A percentile compares a stretch with the other conserved stretches of the same genome.
Conservation (phyloP, 2,113 vertebrate species). For the Phoenicopterus ruber region DNA sequence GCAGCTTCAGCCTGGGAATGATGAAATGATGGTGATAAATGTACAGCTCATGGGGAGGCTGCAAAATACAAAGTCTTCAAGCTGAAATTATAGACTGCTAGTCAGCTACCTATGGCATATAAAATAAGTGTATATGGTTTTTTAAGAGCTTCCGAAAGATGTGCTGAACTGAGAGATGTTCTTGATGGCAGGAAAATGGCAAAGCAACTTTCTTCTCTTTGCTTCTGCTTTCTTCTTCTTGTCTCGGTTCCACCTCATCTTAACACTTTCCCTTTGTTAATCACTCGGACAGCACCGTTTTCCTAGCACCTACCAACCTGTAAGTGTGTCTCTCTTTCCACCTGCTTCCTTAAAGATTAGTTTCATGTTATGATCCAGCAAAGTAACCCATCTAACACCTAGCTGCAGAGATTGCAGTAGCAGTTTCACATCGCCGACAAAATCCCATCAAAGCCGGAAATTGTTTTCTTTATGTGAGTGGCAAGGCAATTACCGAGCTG, state of each 20-base stretch:
- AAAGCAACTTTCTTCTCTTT: not conserved
- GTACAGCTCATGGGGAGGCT: not conserved
- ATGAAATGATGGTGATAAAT: not conserved
- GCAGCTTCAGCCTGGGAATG: not conserved
- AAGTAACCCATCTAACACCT: not conserved
- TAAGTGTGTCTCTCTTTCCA: not conserved
- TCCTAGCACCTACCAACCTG: not conserved
- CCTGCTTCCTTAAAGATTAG: constrained; percentile 53
- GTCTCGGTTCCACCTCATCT: not conserved
- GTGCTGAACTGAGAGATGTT: not conserved
- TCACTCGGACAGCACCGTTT: not conserved
- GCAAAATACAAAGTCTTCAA: not conserved
- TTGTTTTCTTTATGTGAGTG: constrained; percentile 54
- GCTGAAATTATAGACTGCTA: not conserved
- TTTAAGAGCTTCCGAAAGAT: not conserved
- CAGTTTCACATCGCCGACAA: not conserved
- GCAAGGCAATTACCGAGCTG: constrained; percentile 50
- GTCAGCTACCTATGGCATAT: not conserved
- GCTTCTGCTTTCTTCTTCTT: not conserved
- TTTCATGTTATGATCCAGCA: constrained; percentile 6
- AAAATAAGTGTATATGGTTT: not conserved
- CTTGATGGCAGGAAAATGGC: not conserved
- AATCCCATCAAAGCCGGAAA: constrained; percentile 24
- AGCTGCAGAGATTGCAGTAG: not conserved
- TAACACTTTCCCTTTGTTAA: not conserved